Base-by-base conservation (phyloP, 2,797 vertebrate species). In the Stomatorhinus walkeri region DNA sequence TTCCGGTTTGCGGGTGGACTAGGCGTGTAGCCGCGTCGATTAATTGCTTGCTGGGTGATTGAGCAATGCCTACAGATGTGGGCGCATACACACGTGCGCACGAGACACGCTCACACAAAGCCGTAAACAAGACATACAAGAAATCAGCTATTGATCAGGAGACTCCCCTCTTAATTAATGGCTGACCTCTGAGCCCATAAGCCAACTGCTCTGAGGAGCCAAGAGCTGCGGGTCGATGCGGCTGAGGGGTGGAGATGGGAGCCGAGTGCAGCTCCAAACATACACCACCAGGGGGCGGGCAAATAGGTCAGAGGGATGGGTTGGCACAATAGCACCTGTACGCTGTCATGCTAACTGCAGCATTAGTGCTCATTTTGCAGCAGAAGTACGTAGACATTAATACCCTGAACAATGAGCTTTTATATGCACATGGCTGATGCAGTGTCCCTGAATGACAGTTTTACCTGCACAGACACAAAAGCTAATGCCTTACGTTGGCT, bases 101-200 rank as follows among this genome's bases (percentile, higher is more conserved):
- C 48, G 4, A 59, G 36, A 81, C 87, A 32, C 19, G 10, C 48
- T 54, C 68, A n/a, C 68, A 83, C 88, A 10, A n/a, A 61, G 32
- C 10, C 54, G 64, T 76, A 88, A 12, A 3, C 49, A 32, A 84
- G 36, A 85, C 51, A 28, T 28, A 40, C 72, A 54, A 46, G 28
- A 72, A 14, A 28, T 36, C 64, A 16, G 28, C 4, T 16, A 68
- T 46, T 68, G 59, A 36, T 84, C 19, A 4, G 22, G 48, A 72
- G 22, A 54, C 85, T 52, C 28, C 59, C n/a, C 6, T 28, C 36
- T 40, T 88, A 72, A 89, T 85, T 84, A 72, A 88, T 22, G 36
- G 4, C 36, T 64, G 40, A 87, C 54, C 56, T 43, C 59, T 87
- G n/a, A 48, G 56, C 87, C 36, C 56, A 61, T 87, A 10, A 72